Evolutionary conservation across 1,140 invertebrate genomes (phyloP), one percentile per base, ranked within the genome.

Genomic region (Cheumatopsyche charites): DNA sequence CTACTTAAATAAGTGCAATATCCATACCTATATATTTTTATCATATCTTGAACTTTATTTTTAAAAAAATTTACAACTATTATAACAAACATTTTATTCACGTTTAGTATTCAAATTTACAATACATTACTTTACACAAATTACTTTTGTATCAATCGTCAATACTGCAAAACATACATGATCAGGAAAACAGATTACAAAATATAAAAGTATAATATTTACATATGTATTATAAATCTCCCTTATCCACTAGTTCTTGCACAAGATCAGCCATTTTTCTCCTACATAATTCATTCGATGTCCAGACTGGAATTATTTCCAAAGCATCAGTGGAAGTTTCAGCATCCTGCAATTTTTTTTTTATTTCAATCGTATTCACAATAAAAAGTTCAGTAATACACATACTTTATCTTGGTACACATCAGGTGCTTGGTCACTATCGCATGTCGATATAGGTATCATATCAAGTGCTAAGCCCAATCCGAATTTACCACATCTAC

Each of bases 401-500:
- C n/a, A 69, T 79, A 82, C 83, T 70, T 83, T 81, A 19, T 80
- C 80, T 76, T 87, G 86, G 76, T 91, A 91, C 67, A 91, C 79
- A 77, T 91, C 90, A 0, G 90, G 90, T 0, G 90, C 90, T 75
- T 90, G 86, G 58, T 89, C 85, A 36, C 89, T 90, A 15, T 88
- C 86, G 70, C 90, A 91, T 0, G 88, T 91, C 75, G 88, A 89
- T 21, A 91, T 91, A 7, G 90, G 90, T 67, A 90, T 84, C 77
- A 91, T 90, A 71, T 91, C 90, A 67, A 91, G 72, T 0, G 90
- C 88, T 1, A 89, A 77, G 2, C 90, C 90, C 17, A 90, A 82
- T 0, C 89, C 90, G 74, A 90, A 91, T 23, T 84, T 84, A 25
- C 88, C 86, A 75, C 88, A 89, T 25, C 85, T 84, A 75, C 87